Evolutionary conservation across 2,113 vertebrate genomes (phyloP).

Genomic region (Sylvilagus bachmani): DNA sequence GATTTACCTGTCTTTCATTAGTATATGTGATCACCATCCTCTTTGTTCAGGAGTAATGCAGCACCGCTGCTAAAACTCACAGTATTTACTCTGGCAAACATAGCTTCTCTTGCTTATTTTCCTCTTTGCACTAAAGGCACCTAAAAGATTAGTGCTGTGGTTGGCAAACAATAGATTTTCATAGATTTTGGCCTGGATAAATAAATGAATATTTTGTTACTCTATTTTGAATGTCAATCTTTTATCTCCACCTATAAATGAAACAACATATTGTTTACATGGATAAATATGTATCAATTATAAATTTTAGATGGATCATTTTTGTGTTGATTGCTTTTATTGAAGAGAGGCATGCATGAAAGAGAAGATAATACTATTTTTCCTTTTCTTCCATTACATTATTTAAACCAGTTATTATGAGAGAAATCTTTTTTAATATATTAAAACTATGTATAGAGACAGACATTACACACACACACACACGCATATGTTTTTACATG

Average conservation of each 20-base stretch:
- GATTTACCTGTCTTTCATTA: neutral
- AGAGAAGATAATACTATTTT: neutral
- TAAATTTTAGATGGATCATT: neutral
- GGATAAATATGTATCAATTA: neutral
- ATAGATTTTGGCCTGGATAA: neutral
- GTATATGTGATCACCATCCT: accelerated
- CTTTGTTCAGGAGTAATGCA: neutral
- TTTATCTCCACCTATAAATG: too few relatives aligned
- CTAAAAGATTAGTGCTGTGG: neutral
- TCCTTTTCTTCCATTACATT: neutral
- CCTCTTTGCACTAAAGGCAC: neutral
- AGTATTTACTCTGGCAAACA: neutral
- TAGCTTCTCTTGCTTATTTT: neutral
- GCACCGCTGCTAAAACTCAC: too few relatives aligned
- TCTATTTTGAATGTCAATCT: neutral
- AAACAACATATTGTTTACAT: neutral
- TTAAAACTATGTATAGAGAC: too few relatives aligned
- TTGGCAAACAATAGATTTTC: neutral
- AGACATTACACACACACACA: too few relatives aligned
- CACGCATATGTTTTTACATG: too few relatives aligned
- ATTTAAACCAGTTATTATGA: neutral
- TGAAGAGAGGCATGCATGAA: neutral
- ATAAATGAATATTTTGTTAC: slow-evolving; percentile 21
- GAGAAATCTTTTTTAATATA: neutral
- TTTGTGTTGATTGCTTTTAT: neutral